Evolutionary conservation across 2,888 invertebrate genomes (phyloP).

Genomic region (Phengaris alcon): DNA sequence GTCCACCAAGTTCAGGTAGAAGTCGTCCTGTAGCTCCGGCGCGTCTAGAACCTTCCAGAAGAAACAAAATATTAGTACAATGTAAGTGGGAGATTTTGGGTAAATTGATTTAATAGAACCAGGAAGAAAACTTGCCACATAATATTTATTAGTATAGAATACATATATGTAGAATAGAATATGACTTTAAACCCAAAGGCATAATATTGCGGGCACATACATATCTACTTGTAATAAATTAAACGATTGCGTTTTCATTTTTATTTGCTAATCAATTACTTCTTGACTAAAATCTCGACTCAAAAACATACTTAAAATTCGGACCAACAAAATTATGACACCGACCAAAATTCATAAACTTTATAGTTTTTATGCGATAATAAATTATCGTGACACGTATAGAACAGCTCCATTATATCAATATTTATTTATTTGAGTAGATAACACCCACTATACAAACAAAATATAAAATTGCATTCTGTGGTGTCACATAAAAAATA

Average conservation of each 20-base stretch:
- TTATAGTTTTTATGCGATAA: background rate
- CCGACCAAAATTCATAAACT: background rate
- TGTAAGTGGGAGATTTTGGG: background rate
- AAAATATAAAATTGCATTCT: slow-evolving; percentile 21
- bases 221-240: too few species aligned
- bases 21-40: slow-evolving; percentile 98
- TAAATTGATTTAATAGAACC: too few species aligned
- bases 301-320: background rate
- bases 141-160: too few species aligned
- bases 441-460: slow-evolving; percentile 19
- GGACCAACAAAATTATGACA: background rate
- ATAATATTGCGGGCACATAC: too few species aligned
- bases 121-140: too few species aligned
- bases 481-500: slow-evolving; percentile 7
- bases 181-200: too few species aligned
- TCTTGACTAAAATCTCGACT: background rate
- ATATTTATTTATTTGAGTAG: slow-evolving; percentile 19
- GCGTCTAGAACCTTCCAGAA: slow-evolving; percentile 88
- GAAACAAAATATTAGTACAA: background rate
- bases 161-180: too few species aligned
- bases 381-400: slow-evolving; percentile 19
- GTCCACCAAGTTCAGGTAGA: slow-evolving; percentile 98
- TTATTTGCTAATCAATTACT: too few species aligned
- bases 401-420: background rate
- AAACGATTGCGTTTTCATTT: too few species aligned